These are phyloP conservation scores for Isoperla grammatica DNA, from an alignment of 2,888 invertebrate genomes.

Conservation along the genomic window DNA sequence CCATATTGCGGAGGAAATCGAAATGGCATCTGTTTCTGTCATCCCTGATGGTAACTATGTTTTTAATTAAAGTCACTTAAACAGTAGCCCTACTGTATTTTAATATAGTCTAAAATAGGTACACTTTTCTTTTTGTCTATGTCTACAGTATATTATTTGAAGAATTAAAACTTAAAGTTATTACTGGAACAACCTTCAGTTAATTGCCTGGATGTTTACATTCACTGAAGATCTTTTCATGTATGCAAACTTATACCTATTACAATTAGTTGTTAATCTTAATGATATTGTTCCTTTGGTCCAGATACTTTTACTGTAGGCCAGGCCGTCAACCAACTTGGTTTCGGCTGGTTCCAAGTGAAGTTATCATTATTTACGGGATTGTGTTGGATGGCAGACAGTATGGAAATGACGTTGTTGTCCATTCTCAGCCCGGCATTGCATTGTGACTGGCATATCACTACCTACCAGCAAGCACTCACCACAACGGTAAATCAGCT, in stretches of 20 bases:
- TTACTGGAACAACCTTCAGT: too few species aligned
- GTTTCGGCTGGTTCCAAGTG: slow-evolving; percentile 87
- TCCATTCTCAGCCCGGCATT: slow-evolving; percentile 90
- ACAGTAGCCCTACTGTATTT: too few species aligned
- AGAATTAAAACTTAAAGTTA: too few species aligned
- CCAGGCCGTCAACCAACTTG: slow-evolving; percentile 79
- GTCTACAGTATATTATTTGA: too few species aligned
- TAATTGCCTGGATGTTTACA: too few species aligned
- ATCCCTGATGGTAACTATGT: slow-evolving; percentile 66
- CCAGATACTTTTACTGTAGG: slow-evolving; percentile 80
- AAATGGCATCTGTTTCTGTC: slow-evolving; percentile 73
- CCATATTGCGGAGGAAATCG: slow-evolving; percentile 45
- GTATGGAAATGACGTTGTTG: slow-evolving; percentile 97
- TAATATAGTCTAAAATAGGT: too few species aligned
- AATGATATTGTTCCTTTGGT: too few species aligned
- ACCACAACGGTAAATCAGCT: slow-evolving; percentile 68
- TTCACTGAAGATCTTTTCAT: too few species aligned
- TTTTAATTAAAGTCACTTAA: too few species aligned
- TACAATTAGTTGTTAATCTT: too few species aligned
- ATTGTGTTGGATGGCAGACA: slow-evolving; percentile 94
- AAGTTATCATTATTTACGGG: slow-evolving; percentile 80
- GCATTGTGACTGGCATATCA: slow-evolving; percentile 91
- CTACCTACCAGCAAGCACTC: slow-evolving; percentile 84
- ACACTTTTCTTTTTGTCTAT: too few species aligned
- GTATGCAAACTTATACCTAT: too few species aligned